Conservation (phyloP, 2,113 vertebrate species). For the Hypomesus transpacificus region DNA sequence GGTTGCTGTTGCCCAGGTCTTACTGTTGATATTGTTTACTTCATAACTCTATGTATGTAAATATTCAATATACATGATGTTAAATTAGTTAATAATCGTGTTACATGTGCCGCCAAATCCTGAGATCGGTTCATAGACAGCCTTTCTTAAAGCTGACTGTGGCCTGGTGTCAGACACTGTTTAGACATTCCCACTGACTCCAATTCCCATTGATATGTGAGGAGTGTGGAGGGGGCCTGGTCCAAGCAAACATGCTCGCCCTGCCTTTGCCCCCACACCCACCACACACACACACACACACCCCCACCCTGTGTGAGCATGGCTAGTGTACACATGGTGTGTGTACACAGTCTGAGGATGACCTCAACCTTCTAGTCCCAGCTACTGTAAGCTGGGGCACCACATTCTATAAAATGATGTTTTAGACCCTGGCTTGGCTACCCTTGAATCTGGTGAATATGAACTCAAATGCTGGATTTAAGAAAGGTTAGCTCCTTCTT, state of each 20-base stretch:
- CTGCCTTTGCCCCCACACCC: not conserved
- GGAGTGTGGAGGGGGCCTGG: conserved; percentile 6
- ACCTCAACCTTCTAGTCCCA: not conserved
- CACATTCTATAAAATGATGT: too few species aligned
- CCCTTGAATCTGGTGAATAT: too few species aligned
- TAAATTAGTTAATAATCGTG: conserved; percentile 42
- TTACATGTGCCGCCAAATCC: conserved; percentile 45
- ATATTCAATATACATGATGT: conserved; percentile 52
- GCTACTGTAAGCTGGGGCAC: too few species aligned
- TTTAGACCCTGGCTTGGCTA: too few species aligned
- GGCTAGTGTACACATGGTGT: conserved; percentile 1
- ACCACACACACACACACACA: not conserved
- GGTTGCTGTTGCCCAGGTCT: conserved; percentile 49
- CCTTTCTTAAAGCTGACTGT: conserved; percentile 17
- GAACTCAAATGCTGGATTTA: too few species aligned
- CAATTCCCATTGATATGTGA: conserved; percentile 18
- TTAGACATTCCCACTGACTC: conserved; percentile 18
- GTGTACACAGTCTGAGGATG: conserved; percentile 6
- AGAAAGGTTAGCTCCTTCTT: too few species aligned
- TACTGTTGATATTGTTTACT: conserved; percentile 46
- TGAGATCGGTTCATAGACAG: conserved; percentile 37
- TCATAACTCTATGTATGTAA: conserved; percentile 48
- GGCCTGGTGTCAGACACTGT: conserved; percentile 15
- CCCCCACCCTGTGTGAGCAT: not conserved
- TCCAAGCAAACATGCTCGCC: conserved; percentile 15